Evolutionary conservation across 2,888 invertebrate genomes (phyloP).

Genomic region (Drosophila cyrtoloma): DNA sequence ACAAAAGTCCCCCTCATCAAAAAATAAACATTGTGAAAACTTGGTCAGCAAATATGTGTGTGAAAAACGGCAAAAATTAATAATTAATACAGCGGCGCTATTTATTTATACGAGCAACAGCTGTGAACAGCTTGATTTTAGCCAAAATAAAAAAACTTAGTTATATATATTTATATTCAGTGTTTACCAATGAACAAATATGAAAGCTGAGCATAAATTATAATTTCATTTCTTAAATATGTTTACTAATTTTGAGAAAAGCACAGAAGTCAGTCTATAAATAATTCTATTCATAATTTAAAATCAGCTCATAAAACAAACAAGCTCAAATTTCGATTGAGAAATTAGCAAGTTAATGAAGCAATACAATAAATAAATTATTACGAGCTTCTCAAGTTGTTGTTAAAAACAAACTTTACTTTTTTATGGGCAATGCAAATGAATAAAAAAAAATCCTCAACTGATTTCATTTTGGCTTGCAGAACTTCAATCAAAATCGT

Average conservation of each 20-base stretch:
- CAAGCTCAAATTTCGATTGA: slow-evolving; percentile 7
- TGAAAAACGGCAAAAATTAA: slow-evolving; percentile 49
- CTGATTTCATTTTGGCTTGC: slow-evolving; percentile 60
- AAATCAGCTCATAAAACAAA: slow-evolving; percentile 14
- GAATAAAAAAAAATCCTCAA: slow-evolving; percentile 27
- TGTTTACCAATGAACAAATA: background rate
- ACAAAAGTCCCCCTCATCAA: slow-evolving; percentile 11
- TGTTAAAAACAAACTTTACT: slow-evolving; percentile 2
- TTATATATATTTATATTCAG: background rate
- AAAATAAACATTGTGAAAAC: slow-evolving; percentile 41
- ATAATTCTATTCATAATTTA: background rate
- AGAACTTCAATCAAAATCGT: slow-evolving; percentile 49
- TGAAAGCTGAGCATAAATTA: background rate
- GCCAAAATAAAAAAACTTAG: background rate
- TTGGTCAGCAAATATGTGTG: slow-evolving; percentile 20
- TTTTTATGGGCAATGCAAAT: slow-evolving; percentile 18
- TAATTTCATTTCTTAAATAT: background rate
- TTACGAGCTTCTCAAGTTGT: slow-evolving; percentile 13
- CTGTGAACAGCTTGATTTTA: slow-evolving; percentile 37
- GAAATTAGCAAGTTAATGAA: slow-evolving; percentile 33
- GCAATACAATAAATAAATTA: slow-evolving; percentile 18
- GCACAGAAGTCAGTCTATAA: background rate
- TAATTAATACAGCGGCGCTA: slow-evolving; percentile 32
- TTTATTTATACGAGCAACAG: slow-evolving; percentile 22
- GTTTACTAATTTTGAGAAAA: background rate